A percentile compares a stretch with the other conserved stretches of the same genome.
phyloP scores from a whole-genome alignment of 2,113 vertebrate genomes.

The Malurus melanocephalus region DNA sequence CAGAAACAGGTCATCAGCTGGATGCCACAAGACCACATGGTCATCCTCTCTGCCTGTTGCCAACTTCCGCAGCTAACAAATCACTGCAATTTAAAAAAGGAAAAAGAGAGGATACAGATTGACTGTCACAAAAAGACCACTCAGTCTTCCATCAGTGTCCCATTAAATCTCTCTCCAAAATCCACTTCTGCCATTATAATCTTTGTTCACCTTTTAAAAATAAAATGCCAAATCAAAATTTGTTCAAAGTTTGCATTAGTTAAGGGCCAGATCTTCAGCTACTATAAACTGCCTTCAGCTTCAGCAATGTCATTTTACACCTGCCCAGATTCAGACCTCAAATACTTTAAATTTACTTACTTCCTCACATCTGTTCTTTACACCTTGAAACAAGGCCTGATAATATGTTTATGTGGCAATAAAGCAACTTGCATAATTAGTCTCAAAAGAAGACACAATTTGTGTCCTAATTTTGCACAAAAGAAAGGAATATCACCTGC shows the following conservation, averaged over 20 bases:
- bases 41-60: not conserved
- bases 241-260: not conserved
- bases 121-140: slow-evolving; percentile 45
- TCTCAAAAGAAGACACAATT: not conserved
- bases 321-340: not conserved
- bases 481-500: not conserved
- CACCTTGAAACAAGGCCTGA: not conserved
- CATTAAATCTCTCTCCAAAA: slow-evolving; percentile 20
- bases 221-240: not conserved
- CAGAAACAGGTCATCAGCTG: slow-evolving; percentile 56
- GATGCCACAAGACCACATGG: slow-evolving; percentile 11
- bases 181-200: not conserved
- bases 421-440: not conserved
- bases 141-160: not conserved
- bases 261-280: not conserved
- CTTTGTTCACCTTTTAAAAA: slow-evolving; percentile 15
- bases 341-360: not conserved
- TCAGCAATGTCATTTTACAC: not conserved
- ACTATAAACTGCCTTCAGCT: not conserved
- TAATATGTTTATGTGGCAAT: not conserved
- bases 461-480: not conserved
- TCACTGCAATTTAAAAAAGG: slow-evolving; percentile 24
- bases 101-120: not conserved
- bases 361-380: not conserved
- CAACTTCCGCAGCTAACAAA: slow-evolving; percentile 45